Evolutionary conservation across 2,888 invertebrate genomes (phyloP).

Genomic region (Tridacna crocea): DNA sequence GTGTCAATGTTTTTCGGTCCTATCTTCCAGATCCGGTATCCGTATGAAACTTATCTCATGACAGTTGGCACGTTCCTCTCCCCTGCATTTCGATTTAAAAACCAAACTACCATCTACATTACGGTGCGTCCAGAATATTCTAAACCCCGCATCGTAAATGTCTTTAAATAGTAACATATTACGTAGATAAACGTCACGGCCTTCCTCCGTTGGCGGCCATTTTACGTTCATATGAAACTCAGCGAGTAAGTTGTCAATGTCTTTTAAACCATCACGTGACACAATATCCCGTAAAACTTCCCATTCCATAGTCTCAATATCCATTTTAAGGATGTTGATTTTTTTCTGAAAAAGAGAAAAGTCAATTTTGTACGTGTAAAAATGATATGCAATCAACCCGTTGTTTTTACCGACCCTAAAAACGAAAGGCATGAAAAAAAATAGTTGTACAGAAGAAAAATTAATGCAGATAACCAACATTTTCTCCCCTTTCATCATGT

Average conservation of each 20-base stretch:
- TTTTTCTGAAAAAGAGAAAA: not conserved
- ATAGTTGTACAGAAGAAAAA: too few relatives aligned
- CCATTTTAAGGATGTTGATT: slow-evolving; percentile 67
- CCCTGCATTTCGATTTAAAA: slow-evolving; percentile 34
- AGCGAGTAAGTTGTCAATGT: slow-evolving; percentile 61
- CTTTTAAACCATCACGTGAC: slow-evolving; percentile 37
- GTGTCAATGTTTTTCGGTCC: too few relatives aligned
- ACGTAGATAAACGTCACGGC: slow-evolving; percentile 52
- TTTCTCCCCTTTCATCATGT: too few relatives aligned
- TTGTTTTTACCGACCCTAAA: not conserved
- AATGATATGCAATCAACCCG: too few relatives aligned
- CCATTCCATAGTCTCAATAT: slow-evolving; percentile 74
- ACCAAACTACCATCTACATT: slow-evolving; percentile 65
- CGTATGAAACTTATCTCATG: slow-evolving; percentile 28
- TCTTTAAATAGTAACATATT: slow-evolving; percentile 63
- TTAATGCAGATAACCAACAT: too few relatives aligned
- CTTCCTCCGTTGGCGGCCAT: slow-evolving; percentile 60
- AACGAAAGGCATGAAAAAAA: not conserved
- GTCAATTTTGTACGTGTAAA: too few relatives aligned
- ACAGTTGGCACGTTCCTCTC: slow-evolving; percentile 16
- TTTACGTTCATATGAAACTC: slow-evolving; percentile 67
- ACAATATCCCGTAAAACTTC: slow-evolving; percentile 64
- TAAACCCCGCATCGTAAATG: slow-evolving; percentile 64
- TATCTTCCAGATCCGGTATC: not conserved
- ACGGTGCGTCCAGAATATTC: slow-evolving; percentile 69